Evolutionary conservation across 2,888 invertebrate genomes (phyloP), one percentile per base, ranked within the genome.

Genomic region (Liposcelis brunnea): DNA sequence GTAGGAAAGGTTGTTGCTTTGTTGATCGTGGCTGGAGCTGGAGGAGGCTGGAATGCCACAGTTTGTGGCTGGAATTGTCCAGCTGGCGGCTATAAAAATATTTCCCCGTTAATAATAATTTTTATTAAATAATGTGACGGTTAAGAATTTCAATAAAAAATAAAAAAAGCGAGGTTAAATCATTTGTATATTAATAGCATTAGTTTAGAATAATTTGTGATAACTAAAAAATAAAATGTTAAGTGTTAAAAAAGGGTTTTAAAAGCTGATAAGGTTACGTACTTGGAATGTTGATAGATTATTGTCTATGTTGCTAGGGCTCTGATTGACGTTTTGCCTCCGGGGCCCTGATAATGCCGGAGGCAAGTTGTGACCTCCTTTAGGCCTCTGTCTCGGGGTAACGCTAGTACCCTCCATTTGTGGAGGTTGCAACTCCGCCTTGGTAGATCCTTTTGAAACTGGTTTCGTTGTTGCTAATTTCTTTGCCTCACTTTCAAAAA

Each of bases 341-440:
- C 40, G 40, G 7, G 40, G 40, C 19, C 40, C 40, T 19, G 40
- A 40, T 21, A 40, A 19, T 18, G 44, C 37, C 26, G 43, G n/a
- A 15, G 53, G 54, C 16, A 40, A 21, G 19, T 11, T 40, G 21
- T 52, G 53, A n/a, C 18, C 59, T 26, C 76, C 80, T 59, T 85
- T 85, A 8, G 87, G 87, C 52, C 87, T 67, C 59, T 85, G 84
- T 44, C 86, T 67, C 2, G 86, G 86, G 44, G 80, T 80, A 18
- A 87, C 84, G 52, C 82, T 82, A 2, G 87, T 87, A 45, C 80
- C 79, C 58, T 80, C 77, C 7, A 75, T 69, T 2, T 69, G 53
- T 2, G 68, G 60, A 10, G 64, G 58, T 2, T 12, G n/a, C 12
- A 19, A n/a, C 16, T 40, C 40, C 3, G 40, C 16, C 11, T 40